Conservation (phyloP, 2,888 invertebrate species). For the Calameuta pallipes region DNA sequence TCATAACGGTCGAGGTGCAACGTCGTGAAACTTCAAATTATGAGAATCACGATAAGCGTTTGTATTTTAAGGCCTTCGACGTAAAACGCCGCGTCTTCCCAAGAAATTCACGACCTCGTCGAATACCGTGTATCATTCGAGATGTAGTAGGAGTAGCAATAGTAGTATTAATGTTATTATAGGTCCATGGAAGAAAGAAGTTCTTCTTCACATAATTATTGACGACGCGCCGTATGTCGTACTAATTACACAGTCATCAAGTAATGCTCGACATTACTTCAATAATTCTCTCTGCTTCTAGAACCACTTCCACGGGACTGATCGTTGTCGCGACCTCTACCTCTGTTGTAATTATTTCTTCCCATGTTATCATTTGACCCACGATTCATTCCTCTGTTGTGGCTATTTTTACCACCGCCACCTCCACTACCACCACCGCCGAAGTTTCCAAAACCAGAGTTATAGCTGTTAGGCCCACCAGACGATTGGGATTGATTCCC, state of each 20-base stretch:
- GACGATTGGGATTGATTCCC: conserved; percentile 34
- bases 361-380: conserved; percentile 46
- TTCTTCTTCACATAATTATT: not conserved
- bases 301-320: conserved; percentile 40
- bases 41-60: too few relatives aligned
- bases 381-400: conserved; percentile 50
- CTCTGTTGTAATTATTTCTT: conserved; percentile 49
- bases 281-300: conserved; percentile 55
- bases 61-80: too few relatives aligned
- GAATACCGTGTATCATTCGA: too few relatives aligned
- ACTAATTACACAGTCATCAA: conserved; percentile 8
- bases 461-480: conserved; percentile 32
- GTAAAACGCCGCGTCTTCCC: too few relatives aligned
- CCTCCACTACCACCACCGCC: conserved; percentile 20
- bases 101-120: not conserved
- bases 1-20: too few relatives aligned
- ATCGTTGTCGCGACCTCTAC: conserved; percentile 52
- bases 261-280: conserved; percentile 22
- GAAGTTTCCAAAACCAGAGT: not conserved
- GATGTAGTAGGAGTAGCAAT: too few relatives aligned
- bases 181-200: not conserved
- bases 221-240: not conserved
- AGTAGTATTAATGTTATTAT: too few relatives aligned
- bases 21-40: too few relatives aligned
- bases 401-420: conserved; percentile 46